These are phyloP conservation scores for Gobio gobio DNA, from an alignment of 2,113 vertebrate genomes.

Conservation along the genomic window DNA sequence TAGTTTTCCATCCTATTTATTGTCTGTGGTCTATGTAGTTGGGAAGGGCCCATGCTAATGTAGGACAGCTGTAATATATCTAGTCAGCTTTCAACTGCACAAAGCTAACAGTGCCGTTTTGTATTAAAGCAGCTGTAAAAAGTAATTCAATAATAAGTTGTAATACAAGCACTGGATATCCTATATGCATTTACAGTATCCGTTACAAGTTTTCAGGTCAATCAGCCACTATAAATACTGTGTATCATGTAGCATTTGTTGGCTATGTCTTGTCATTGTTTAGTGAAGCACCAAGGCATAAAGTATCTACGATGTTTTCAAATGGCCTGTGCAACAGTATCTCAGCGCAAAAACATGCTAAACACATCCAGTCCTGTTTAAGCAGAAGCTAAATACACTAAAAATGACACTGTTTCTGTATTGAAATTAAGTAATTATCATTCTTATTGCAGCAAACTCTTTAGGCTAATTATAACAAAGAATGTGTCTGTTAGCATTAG, in stretches of 20 bases:
- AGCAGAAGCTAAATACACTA: background rate
- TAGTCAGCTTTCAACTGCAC: conserved; percentile 33
- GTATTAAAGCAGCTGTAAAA: conserved; percentile 16
- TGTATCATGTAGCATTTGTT: background rate
- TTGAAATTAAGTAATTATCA: background rate
- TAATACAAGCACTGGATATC: conserved; percentile 24
- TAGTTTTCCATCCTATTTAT: conserved; percentile 43
- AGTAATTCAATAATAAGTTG: conserved; percentile 11
- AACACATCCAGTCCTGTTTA: background rate
- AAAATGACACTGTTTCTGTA: background rate
- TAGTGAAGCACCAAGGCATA: background rate
- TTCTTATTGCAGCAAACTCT: background rate
- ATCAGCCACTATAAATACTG: conserved; percentile 1
- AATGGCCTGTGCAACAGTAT: background rate
- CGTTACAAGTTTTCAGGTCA: conserved; percentile 16
- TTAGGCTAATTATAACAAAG: background rate
- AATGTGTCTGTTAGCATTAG: background rate
- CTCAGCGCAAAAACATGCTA: no score
- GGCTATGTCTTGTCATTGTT: background rate
- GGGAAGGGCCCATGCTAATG: conserved; percentile 39
- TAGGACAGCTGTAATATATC: conserved; percentile 38
- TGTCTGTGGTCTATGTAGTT: conserved; percentile 31
- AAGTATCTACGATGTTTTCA: background rate
- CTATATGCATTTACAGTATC: conserved; percentile 6
- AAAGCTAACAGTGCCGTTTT: background rate